Evolutionary conservation across 2,113 vertebrate genomes (phyloP).

Genomic region (Patagioenas fasciata): DNA sequence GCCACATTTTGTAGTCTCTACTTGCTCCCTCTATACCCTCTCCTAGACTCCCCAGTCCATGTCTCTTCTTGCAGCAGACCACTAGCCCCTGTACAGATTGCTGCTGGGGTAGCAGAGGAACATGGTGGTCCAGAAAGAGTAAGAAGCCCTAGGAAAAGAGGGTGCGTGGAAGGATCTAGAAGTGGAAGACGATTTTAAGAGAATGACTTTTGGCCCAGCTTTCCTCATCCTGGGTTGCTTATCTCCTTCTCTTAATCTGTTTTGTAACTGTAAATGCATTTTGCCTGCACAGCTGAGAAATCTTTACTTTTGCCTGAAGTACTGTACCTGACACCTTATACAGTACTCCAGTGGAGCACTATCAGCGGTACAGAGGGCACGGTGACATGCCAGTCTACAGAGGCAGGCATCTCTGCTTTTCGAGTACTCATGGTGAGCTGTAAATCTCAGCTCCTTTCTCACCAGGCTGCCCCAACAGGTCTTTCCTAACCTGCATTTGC

Average conservation of each 20-base stretch:
- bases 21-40: not conserved
- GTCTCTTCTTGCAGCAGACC: not conserved
- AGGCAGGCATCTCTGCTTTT: accelerated
- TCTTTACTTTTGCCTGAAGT: not conserved
- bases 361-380: not conserved
- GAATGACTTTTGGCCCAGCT: not conserved
- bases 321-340: not conserved
- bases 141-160: not conserved
- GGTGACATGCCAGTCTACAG: not conserved
- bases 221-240: not conserved
- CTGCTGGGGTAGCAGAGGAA: not conserved
- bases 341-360: not conserved
- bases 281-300: not conserved
- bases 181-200: not conserved
- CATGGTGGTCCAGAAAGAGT: not conserved
- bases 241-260: not conserved
- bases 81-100: not conserved
- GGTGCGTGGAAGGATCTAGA: not conserved
- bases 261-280: not conserved
- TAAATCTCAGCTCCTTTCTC: not conserved
- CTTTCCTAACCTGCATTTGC: not conserved
- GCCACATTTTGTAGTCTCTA: not conserved
- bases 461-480: not conserved
- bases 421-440: not conserved
- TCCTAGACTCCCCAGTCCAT: not conserved